These are phyloP conservation scores for Latrodectus hesperus DNA, from an alignment of 2,888 invertebrate species.

Conservation along the genomic window DNA sequence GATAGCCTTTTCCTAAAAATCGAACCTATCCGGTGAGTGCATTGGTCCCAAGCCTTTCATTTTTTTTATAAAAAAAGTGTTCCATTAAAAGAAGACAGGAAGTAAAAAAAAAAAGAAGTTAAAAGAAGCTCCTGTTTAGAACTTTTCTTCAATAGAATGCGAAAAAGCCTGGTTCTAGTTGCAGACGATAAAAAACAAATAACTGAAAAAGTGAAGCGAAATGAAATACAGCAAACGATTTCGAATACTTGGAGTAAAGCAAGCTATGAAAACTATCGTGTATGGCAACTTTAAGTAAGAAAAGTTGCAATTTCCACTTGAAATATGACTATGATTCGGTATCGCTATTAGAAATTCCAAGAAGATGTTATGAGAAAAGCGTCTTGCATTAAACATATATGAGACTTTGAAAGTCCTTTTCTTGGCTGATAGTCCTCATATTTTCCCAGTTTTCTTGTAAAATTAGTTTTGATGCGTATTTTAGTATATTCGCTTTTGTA, in stretches of 20 bases:
- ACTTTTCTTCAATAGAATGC: too few species aligned
- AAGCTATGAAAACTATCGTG: too few species aligned
- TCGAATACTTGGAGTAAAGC: not conserved
- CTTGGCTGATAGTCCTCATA: constrained; percentile 10
- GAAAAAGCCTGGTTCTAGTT: too few species aligned
- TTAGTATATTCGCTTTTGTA: too few species aligned
- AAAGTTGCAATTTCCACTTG: constrained; percentile 48
- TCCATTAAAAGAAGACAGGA: not conserved
- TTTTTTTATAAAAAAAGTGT: not conserved
- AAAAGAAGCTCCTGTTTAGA: too few species aligned
- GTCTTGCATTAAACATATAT: constrained; percentile 48
- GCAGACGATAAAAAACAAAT: too few species aligned
- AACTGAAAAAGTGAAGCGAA: too few species aligned
- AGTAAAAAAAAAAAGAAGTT: too few species aligned
- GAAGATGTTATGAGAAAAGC: constrained; percentile 43
- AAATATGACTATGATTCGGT: constrained; percentile 25
- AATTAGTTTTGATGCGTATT: too few species aligned
- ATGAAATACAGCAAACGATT: not conserved
- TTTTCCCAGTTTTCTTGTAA: too few species aligned
- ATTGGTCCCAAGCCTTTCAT: not conserved
- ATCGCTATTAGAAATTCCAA: constrained; percentile 45
- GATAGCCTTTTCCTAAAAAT: not conserved
- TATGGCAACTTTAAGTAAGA: not conserved
- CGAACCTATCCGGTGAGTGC: not conserved
- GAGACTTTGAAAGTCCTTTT: not conserved